Evolutionary conservation across 2,113 vertebrate genomes (phyloP).

Genomic region (Sinosuthora webbiana): DNA sequence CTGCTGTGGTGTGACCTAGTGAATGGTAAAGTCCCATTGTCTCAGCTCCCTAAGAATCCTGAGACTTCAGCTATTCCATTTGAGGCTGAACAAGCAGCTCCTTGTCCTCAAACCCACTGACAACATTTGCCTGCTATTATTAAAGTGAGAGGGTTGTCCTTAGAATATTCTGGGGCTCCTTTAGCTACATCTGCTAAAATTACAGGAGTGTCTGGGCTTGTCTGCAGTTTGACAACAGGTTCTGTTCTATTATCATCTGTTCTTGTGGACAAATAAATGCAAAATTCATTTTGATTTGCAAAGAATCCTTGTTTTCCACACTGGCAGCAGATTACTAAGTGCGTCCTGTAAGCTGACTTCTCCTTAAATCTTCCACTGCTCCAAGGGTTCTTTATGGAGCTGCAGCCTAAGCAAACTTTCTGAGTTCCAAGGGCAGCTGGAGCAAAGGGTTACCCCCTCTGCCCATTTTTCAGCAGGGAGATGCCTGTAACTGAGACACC

Average conservation of each 20-base stretch:
- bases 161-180: neutral
- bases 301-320: neutral
- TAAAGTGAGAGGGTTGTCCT: neutral
- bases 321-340: neutral
- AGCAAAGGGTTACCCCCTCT: neutral
- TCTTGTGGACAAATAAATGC: neutral
- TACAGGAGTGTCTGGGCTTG: neutral
- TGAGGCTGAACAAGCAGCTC: neutral
- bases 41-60: neutral
- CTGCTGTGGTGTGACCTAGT: neutral
- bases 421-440: neutral
- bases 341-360: neutral
- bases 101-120: neutral
- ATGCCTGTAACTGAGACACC: neutral
- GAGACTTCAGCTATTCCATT: neutral
- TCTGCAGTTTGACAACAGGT: neutral
- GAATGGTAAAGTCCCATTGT: neutral
- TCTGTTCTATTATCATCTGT: neutral
- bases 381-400: neutral
- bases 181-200: neutral
- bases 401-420: neutral
- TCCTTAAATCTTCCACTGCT: neutral
- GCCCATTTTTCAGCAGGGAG: neutral
- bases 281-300: neutral
- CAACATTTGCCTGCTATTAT: neutral